These are phyloP conservation scores for Pipistrellus pygmaeus DNA, from an alignment of 2,797 vertebrate species.

Conservation along the genomic window DNA sequence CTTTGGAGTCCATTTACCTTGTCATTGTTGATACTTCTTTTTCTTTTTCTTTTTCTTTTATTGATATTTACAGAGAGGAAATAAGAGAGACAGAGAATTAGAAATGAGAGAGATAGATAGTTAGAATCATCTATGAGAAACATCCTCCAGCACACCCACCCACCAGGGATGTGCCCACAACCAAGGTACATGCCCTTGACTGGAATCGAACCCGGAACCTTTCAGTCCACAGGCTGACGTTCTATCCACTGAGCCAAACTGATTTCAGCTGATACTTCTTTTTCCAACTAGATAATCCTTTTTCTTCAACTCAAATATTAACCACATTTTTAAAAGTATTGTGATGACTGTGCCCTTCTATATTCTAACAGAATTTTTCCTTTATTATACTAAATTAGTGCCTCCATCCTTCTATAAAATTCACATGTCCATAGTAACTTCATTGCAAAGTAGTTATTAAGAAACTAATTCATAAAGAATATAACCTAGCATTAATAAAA, in stretches of 20 bases:
- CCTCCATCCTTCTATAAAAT: background rate
- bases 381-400: background rate
- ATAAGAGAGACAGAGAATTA: no score
- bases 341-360: background rate
- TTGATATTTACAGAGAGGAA: no score
- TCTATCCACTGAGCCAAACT: no score
- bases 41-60: no score
- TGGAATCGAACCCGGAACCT: no score
- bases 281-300: background rate
- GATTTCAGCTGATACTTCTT: background rate
- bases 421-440: background rate
- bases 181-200: no score
- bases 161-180: no score
- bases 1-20: background rate
- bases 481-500: background rate
- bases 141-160: no score
- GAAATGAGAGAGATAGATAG: no score
- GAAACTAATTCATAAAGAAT: background rate
- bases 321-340: background rate
- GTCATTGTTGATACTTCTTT: background rate
- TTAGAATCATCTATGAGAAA: no score
- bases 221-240: no score
- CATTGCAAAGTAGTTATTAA: constrained; percentile 1
- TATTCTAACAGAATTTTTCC: background rate
- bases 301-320: background rate